Conservation (phyloP, 2,797 vertebrate species). For the Phrynocephalus vlangalii region DNA sequence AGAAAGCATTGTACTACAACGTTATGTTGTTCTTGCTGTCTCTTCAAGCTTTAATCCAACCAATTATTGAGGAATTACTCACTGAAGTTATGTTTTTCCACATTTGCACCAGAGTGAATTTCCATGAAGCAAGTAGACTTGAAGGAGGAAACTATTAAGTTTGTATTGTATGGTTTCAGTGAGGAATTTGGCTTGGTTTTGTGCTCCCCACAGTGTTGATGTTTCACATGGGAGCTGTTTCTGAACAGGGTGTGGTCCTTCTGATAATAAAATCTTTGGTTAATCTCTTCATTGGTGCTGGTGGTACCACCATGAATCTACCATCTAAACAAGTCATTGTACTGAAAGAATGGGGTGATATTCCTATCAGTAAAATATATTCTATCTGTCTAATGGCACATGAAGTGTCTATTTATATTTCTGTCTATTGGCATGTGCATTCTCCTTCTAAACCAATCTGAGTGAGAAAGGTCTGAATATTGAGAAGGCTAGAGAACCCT, state of each 20-base stretch:
- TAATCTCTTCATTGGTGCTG: neutral
- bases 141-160: neutral
- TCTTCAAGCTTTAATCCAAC: neutral
- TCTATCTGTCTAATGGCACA: slow-evolving; percentile 1
- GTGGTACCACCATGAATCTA: rapidly evolving
- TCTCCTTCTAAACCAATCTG: neutral
- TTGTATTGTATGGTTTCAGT: neutral
- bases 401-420: neutral
- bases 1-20: neutral
- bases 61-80: neutral
- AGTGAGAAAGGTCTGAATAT: neutral
- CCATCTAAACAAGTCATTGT: neutral
- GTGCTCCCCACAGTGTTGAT: slow-evolving; percentile 20
- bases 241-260: slow-evolving; percentile 37
- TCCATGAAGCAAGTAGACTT: neutral
- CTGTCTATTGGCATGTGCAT: neutral
- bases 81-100: neutral
- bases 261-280: slow-evolving; percentile 39
- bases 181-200: slow-evolving; percentile 30
- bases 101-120: neutral
- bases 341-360: neutral
- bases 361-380: slow-evolving; percentile 3
- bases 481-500: neutral
- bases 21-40: neutral
- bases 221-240: slow-evolving; percentile 27